phyloP scores from a whole-genome alignment of 2,888 invertebrate species.

The Hanleya hanleyi region DNA sequence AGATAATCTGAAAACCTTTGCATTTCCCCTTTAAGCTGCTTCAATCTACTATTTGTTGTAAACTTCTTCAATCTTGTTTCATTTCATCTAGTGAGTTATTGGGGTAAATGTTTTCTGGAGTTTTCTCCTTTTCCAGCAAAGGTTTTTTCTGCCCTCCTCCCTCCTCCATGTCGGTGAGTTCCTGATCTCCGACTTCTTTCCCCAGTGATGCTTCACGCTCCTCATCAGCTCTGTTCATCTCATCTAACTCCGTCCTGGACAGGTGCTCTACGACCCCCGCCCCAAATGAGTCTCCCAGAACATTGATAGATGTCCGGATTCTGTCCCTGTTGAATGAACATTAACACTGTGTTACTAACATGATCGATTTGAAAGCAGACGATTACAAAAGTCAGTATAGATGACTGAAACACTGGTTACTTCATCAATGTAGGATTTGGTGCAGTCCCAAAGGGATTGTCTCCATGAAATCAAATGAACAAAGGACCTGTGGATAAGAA shows the following conservation, averaged over 20 bases:
- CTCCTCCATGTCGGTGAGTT: background rate
- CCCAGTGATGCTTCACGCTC: constrained; percentile 60
- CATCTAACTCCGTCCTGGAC: constrained; percentile 73
- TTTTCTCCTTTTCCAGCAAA: background rate
- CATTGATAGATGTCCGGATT: constrained; percentile 77
- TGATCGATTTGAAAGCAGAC: no score
- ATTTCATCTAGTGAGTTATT: constrained; percentile 4
- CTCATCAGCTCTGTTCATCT: constrained; percentile 56
- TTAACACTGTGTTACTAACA: no score
- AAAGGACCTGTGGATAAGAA: no score
- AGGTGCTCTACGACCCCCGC: constrained; percentile 77
- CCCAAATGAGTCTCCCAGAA: constrained; percentile 77
- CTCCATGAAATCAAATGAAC: no score
- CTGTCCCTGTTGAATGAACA: constrained; percentile 76
- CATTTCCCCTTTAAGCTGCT: no score
- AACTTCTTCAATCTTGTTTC: background rate
- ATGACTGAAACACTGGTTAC: no score
- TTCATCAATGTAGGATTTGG: no score
- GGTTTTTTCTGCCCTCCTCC: background rate
- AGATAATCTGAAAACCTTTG: no score
- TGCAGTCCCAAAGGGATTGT: no score
- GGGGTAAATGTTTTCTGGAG: background rate
- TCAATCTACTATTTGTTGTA: no score
- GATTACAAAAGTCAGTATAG: no score
- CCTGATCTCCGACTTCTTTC: constrained; percentile 70